A percentile compares a stretch with the other conserved stretches of the same genome.
phyloP scores from a whole-genome alignment of 2,888 invertebrate genomes.

The Rotaria magnacalcarata region DNA sequence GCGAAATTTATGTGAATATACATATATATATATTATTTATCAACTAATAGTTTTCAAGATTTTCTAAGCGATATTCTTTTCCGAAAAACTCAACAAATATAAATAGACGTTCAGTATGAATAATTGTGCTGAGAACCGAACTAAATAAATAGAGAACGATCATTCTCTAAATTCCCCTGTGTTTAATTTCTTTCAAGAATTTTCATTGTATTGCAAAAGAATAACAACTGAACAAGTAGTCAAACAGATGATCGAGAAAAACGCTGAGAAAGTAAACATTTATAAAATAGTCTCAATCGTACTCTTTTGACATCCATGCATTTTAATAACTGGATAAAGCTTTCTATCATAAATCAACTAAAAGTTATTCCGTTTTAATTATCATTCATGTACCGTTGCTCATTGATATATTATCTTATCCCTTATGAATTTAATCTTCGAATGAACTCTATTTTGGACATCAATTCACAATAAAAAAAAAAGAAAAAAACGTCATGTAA shows the following conservation, averaged over 20 bases:
- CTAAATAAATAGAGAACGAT: not conserved
- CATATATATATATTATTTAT: too few species aligned
- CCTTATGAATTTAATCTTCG: conserved; percentile 4
- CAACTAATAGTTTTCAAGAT: too few species aligned
- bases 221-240: not conserved
- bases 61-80: too few species aligned
- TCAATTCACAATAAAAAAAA: not conserved
- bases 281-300: too few species aligned
- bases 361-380: not conserved
- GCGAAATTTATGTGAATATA: too few species aligned
- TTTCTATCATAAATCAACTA: too few species aligned
- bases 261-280: too few species aligned
- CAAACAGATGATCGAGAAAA: too few species aligned
- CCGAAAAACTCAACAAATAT: not conserved
- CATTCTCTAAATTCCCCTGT: not conserved
- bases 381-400: not conserved
- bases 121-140: not conserved
- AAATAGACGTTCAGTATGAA: not conserved
- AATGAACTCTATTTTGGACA: not conserved
- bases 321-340: too few species aligned
- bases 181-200: too few species aligned
- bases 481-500: not conserved
- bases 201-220: too few species aligned
- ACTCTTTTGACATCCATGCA: too few species aligned
- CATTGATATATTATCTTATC: not conserved